Evolutionary conservation across 2,797 vertebrate species (phyloP), one percentile per base, ranked within the genome.

Genomic region (Sebastes variabilis): DNA sequence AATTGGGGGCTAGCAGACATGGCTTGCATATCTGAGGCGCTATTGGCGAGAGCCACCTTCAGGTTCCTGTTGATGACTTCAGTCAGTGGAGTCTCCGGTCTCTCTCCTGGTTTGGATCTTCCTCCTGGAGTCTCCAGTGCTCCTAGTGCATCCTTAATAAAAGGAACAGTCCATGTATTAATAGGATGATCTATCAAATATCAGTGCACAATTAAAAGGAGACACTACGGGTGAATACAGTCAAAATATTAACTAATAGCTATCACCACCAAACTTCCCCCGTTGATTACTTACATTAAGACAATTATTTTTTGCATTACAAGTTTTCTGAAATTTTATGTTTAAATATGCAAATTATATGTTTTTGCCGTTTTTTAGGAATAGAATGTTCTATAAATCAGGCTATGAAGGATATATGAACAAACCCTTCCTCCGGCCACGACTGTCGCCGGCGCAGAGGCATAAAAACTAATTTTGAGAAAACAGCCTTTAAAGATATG

Each of bases 51-150:
- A 1, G 98, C 98, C 69, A 97, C 80, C 75, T 97, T 96, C 90
- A 99, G 79, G 91, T 98, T 99, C 88, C 96, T 97, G 84, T 95
- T 92, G 4, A 99, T 95, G 69, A 99, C 93, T 84, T 98, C 97
- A 0, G 98, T 98, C 56, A 99, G 96, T 0, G 99, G 99, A 3
- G 99, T 99, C 74, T 96, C 96, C 27, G 75, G 77, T 52, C 78
- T 95, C 83, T 94, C 94, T 18, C 8, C 74, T 32, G 91, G 96
- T 68, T 96, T 95, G 22, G 90, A 88, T 75, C 88, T 80, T 70
- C 95, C 94, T 66, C 89, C 93, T 29, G 99, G 99, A 64, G 97
- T 98, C 89, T 96, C 95, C 92, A 99, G 90, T 81, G 94, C 97
- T 89, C 96, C 97, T 9, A 98, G 90, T 54, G 97, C 97, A 89